A percentile compares a stretch with the other conserved stretches of the same genome.
These are phyloP conservation scores for Oscheius sp. DNA, from an alignment of 2,888 invertebrate species.

Conservation along the genomic window DNA sequence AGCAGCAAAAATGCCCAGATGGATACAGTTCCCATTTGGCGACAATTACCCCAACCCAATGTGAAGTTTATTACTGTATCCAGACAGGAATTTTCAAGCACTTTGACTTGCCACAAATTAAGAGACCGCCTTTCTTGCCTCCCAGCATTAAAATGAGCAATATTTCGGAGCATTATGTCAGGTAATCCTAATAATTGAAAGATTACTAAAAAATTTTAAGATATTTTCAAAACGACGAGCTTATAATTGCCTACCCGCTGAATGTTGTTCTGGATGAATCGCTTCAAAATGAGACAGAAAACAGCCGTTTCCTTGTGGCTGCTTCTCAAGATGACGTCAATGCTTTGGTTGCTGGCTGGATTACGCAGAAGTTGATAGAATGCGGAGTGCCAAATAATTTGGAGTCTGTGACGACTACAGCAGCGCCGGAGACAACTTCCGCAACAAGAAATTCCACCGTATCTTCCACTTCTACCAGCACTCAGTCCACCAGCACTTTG, in stretches of 20 bases:
- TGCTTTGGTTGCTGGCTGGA: background rate
- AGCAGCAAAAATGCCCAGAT: background rate
- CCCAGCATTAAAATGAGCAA: background rate
- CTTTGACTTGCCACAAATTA: background rate
- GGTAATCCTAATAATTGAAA: background rate
- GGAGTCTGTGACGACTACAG: no score
- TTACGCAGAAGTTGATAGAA: background rate
- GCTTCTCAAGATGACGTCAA: background rate
- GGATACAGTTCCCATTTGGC: conserved; percentile 1
- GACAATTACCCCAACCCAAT: background rate
- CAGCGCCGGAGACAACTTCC: no score
- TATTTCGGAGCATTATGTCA: background rate
- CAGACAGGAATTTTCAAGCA: background rate
- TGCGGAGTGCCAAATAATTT: no score
- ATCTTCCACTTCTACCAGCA: no score
- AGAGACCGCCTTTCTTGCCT: background rate
- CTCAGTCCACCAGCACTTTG: no score
- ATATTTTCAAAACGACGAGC: no score
- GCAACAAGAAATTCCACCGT: no score
- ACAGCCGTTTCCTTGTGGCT: background rate
- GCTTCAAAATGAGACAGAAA: background rate
- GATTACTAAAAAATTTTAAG: background rate
- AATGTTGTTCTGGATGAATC: no score
- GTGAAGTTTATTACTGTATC: conserved; percentile 4
- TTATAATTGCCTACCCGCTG: no score